These are phyloP conservation scores for Atherinomorus stipes DNA, from an alignment of 2,113 vertebrate species.

Conservation along the genomic window DNA sequence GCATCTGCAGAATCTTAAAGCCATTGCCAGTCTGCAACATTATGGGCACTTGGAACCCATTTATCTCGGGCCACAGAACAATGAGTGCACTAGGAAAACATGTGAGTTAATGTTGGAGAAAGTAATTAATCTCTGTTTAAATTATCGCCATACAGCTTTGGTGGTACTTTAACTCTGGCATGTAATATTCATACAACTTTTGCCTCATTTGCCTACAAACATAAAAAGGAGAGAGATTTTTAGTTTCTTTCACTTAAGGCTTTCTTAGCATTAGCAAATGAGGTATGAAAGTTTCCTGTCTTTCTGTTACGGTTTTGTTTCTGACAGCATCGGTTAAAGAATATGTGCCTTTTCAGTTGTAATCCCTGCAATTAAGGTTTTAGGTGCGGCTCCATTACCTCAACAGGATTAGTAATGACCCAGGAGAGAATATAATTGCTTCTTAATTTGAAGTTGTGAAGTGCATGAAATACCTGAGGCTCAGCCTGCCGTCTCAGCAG, in stretches of 20 bases:
- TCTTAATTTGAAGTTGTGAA: constrained; percentile 78
- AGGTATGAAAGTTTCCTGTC: constrained; percentile 60
- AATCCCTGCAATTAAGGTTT: constrained; percentile 76
- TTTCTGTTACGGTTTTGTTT: constrained; percentile 55
- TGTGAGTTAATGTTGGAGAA: constrained; percentile 11
- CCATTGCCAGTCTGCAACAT: not conserved
- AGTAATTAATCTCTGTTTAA: constrained; percentile 25
- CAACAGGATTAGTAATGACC: constrained; percentile 73
- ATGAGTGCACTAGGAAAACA: not conserved
- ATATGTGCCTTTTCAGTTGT: constrained; percentile 59
- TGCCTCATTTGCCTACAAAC: constrained; percentile 16
- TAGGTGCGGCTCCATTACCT: constrained; percentile 74
- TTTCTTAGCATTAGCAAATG: constrained; percentile 48
- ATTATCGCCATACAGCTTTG: not conserved
- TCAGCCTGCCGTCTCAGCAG: constrained; percentile 62
- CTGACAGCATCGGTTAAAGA: constrained; percentile 57
- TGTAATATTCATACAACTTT: not conserved
- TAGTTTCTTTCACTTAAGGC: constrained; percentile 35
- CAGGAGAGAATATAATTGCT: constrained; percentile 75
- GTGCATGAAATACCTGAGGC: constrained; percentile 71
- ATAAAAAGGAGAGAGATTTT: constrained; percentile 35
- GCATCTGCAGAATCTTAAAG: not conserved
- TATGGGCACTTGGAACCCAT: not conserved
- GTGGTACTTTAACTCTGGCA: not conserved
- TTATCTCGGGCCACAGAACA: not conserved